Evolutionary conservation across 2,113 vertebrate species (phyloP).

Genomic region (Pao palembangensis): DNA sequence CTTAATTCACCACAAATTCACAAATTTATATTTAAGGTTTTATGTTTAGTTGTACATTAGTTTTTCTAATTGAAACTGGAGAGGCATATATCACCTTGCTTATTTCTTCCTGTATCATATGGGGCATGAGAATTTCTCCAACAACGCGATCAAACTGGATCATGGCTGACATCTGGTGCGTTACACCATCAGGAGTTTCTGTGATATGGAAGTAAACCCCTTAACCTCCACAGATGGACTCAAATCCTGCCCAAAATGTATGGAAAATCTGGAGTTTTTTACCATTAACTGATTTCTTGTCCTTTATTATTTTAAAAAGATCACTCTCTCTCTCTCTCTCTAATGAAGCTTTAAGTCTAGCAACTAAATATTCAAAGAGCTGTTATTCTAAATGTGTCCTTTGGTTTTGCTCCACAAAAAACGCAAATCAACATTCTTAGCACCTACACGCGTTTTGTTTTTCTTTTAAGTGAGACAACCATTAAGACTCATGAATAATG

Average conservation of each 20-base stretch:
- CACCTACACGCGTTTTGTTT: conserved; percentile 22
- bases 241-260: not conserved
- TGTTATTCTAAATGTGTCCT: conserved; percentile 5
- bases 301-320: too few species aligned
- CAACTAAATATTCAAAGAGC: not conserved
- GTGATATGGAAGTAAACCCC: conserved; percentile 35
- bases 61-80: conserved; percentile 36
- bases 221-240: conserved; percentile 32
- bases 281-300: too few species aligned
- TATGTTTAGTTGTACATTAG: conserved; percentile 30
- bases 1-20: not conserved
- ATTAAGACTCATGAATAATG: conserved; percentile 56
- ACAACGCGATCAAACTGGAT: conserved; percentile 4
- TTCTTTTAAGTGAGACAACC: conserved; percentile 26
- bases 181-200: conserved; percentile 26
- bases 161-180: conserved; percentile 41
- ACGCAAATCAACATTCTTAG: conserved; percentile 10
- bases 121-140: too few species aligned
- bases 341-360: conserved; percentile 2
- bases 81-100: conserved; percentile 3
- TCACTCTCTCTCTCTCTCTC: too few species aligned
- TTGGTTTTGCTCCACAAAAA: conserved; percentile 10
- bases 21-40: not conserved
- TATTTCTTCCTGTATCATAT: too few species aligned
- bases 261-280: too few species aligned